Conservation (phyloP, 1,140 invertebrate species). For the Drosophila ercepeae region DNA sequence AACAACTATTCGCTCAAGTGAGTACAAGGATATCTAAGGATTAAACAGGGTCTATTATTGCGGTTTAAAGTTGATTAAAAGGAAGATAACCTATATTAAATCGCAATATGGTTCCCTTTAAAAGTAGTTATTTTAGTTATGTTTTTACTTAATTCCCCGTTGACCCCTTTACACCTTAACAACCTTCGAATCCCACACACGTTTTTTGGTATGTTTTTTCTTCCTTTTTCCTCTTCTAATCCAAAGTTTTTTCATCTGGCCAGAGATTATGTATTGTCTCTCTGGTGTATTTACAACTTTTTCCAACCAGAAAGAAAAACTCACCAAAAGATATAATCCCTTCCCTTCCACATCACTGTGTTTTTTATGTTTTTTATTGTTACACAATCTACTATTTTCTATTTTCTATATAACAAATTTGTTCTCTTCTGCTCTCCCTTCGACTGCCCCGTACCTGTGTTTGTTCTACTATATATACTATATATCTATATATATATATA, state of each 20-base stretch:
- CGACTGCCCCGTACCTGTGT: slow-evolving; percentile 34
- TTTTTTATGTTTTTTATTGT: slow-evolving; percentile 26
- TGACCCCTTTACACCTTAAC: slow-evolving; percentile 15
- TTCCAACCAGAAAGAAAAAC: slow-evolving; percentile 23
- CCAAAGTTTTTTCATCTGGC: slow-evolving; percentile 20
- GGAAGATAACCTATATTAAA: background rate
- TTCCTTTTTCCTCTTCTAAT: slow-evolving; percentile 3
- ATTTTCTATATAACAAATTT: slow-evolving; percentile 50
- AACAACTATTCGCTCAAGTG: slow-evolving; percentile 87
- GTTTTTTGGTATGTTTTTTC: slow-evolving; percentile 28
- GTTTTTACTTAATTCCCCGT: slow-evolving; percentile 41
- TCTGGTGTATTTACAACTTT: slow-evolving; percentile 32
- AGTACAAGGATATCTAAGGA: slow-evolving; percentile 55
- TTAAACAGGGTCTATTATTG: background rate
- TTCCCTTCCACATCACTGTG: too few relatives aligned
- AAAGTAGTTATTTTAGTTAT: slow-evolving; percentile 26
- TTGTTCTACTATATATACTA: slow-evolving; percentile 30
- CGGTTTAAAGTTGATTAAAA: background rate
- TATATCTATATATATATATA: background rate
- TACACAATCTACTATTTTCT: slow-evolving; percentile 42
- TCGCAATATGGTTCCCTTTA: background rate
- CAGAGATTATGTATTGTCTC: slow-evolving; percentile 22
- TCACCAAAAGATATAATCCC: slow-evolving; percentile 30
- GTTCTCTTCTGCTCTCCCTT: slow-evolving; percentile 28
- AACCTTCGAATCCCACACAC: slow-evolving; percentile 3